Percentiles rank a stretch among this genome's conserved stretches.
These are phyloP conservation scores for Hirundichthys speculiger DNA, from an alignment of 2,113 vertebrate species.

Conservation along the genomic window DNA sequence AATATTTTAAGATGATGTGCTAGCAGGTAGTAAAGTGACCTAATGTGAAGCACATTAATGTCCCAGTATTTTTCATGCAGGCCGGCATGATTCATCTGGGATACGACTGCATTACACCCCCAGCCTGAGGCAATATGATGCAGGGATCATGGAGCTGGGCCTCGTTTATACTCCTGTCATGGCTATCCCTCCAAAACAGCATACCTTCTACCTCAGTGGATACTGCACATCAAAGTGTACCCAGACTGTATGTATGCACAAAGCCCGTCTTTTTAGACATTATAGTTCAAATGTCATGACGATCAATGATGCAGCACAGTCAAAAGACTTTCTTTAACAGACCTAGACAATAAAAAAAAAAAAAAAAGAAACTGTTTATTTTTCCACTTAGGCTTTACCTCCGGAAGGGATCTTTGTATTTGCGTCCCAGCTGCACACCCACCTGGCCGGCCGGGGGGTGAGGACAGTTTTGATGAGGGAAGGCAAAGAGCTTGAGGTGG, in stretches of 20 bases:
- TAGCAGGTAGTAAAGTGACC: background rate
- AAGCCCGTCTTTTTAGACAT: background rate
- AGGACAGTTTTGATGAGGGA: conserved; percentile 84
- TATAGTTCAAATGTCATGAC: background rate
- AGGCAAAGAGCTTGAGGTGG: conserved; percentile 81
- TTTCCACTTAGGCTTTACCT: conserved; percentile 84
- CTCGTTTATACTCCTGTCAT: conserved; percentile 93
- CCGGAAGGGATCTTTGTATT: conserved; percentile 88
- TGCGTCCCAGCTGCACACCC: conserved; percentile 96
- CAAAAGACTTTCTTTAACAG: too few species aligned
- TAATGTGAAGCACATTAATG: background rate
- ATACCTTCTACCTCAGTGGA: conserved; percentile 83
- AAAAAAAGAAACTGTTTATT: background rate
- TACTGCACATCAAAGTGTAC: conserved; percentile 95
- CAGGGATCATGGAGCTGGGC: conserved; percentile 96
- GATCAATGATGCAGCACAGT: too few species aligned
- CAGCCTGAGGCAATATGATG: conserved; percentile 82
- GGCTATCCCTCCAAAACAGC: conserved; percentile 89
- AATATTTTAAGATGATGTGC: background rate
- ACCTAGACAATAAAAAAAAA: too few species aligned
- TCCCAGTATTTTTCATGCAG: conserved; percentile 64
- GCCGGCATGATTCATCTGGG: conserved; percentile 87
- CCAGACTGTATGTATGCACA: conserved; percentile 78
- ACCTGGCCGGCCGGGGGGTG: conserved; percentile 88
- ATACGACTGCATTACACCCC: conserved; percentile 90